These are phyloP conservation scores for Propsilocerus akamusi DNA, from an alignment of 1,140 invertebrate species.

Conservation along the genomic window DNA sequence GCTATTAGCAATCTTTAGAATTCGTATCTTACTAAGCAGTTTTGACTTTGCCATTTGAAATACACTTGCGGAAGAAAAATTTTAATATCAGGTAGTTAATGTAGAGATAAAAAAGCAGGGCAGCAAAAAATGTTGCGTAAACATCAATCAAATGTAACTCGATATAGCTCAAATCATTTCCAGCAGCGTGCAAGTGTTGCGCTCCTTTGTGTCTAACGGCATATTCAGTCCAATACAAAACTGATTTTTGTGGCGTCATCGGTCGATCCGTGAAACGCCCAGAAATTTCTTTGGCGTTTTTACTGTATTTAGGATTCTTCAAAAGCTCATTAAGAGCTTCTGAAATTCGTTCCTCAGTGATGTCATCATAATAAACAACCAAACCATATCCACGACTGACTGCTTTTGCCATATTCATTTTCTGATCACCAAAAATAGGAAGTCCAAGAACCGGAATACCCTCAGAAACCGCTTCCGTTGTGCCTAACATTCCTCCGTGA, in stretches of 20 bases:
- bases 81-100: too few relatives aligned
- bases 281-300: conserved; percentile 26
- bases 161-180: too few relatives aligned
- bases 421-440: conserved; percentile 44
- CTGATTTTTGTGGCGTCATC: conserved; percentile 16
- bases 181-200: conserved; percentile 25
- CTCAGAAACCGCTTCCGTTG: conserved; percentile 48
- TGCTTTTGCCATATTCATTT: too few relatives aligned
- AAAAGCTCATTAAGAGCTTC: background rate
- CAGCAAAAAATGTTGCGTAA: too few relatives aligned
- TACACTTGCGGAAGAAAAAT: too few relatives aligned
- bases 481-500: conserved; percentile 49
- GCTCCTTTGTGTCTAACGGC: conserved; percentile 18
- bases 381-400: conserved; percentile 21
- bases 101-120: too few relatives aligned
- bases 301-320: conserved; percentile 25
- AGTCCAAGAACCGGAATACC: conserved; percentile 48
- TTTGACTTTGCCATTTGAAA: too few relatives aligned
- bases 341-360: conserved; percentile 10
- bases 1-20: too few relatives aligned
- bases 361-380: conserved; percentile 14
- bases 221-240: conserved; percentile 19
- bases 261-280: conserved; percentile 23
- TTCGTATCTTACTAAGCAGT: too few relatives aligned
- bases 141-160: too few relatives aligned